Evolutionary conservation across 2,888 invertebrate species (phyloP).

Genomic region (Hypselothyrea guttata): DNA sequence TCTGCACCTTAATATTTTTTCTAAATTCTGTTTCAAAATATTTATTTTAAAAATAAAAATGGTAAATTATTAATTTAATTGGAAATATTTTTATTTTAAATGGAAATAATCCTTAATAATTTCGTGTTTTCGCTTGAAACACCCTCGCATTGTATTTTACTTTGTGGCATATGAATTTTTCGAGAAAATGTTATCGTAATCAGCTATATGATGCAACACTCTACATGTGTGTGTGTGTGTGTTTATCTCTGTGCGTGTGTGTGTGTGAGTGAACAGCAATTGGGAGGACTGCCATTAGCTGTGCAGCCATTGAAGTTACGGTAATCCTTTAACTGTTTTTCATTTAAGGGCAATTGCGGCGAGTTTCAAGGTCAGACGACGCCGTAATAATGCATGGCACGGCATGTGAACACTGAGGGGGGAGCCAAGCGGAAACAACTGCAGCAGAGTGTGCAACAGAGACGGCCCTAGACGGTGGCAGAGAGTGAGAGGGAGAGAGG

Average conservation of each 20-base stretch:
- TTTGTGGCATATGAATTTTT: conserved; percentile 13
- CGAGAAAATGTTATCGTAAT: conserved; percentile 2
- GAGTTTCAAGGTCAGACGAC: conserved; percentile 32
- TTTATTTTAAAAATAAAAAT: too few relatives aligned
- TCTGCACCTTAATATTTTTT: too few relatives aligned
- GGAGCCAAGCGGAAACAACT: conserved; percentile 1
- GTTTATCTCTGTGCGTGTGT: not conserved
- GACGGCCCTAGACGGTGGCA: conserved; percentile 1
- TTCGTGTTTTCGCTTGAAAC: too few relatives aligned
- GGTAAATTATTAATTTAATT: too few relatives aligned
- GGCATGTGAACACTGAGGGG: conserved; percentile 48
- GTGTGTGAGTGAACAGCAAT: conserved; percentile 24
- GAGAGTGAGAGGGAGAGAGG: conserved; percentile 7
- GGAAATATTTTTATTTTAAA: too few relatives aligned
- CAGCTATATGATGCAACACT: conserved; percentile 2
- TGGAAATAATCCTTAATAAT: too few relatives aligned
- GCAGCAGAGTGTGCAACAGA: conserved; percentile 8
- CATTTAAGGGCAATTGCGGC: conserved; percentile 42
- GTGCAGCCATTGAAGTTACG: conserved; percentile 23
- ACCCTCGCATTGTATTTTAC: conserved; percentile 15
- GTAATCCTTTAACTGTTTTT: conserved; percentile 37
- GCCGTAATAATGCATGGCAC: conserved; percentile 18
- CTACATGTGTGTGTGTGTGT: conserved; percentile 1
- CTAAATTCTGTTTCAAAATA: too few relatives aligned
- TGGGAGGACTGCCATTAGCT: conserved; percentile 39